phyloP scores from a whole-genome alignment of 2,888 invertebrate species.

The Philhelius pedissequus region DNA sequence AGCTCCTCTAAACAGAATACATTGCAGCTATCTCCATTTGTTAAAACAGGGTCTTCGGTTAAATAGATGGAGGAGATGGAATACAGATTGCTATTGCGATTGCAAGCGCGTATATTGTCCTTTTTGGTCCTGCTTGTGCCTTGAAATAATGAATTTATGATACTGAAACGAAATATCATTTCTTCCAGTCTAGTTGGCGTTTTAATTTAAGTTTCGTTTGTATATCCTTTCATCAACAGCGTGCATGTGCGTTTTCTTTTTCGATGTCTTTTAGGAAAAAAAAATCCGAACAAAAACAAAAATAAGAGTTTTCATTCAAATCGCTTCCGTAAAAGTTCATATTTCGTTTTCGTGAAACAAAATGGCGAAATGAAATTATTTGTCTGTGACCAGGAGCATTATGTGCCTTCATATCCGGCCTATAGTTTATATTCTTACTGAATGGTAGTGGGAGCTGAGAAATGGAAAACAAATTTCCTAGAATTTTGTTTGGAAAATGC shows the following conservation, averaged over 20 bases:
- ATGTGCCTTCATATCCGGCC: not conserved
- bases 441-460: not conserved
- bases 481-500: not conserved
- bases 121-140: not conserved
- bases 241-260: constrained; percentile 9
- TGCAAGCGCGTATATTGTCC: not conserved
- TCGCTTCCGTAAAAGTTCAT: not conserved
- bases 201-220: constrained; percentile 77
- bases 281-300: not conserved
- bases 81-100: not conserved
- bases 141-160: constrained; percentile 66
- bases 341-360: constrained; percentile 39
- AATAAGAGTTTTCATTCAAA: not conserved
- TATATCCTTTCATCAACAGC: constrained; percentile 51
- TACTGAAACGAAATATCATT: constrained; percentile 73
- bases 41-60: not conserved
- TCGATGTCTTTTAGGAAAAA: constrained; percentile 7
- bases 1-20: not conserved
- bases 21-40: constrained; percentile 38
- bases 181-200: constrained; percentile 77
- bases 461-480: not conserved
- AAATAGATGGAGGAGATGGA: constrained; percentile 22
- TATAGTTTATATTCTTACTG: not conserved
- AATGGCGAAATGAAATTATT: constrained; percentile 40
- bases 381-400: not conserved